Conservation (phyloP, 2,797 vertebrate species). For the Neosilurus hyrtlii region DNA sequence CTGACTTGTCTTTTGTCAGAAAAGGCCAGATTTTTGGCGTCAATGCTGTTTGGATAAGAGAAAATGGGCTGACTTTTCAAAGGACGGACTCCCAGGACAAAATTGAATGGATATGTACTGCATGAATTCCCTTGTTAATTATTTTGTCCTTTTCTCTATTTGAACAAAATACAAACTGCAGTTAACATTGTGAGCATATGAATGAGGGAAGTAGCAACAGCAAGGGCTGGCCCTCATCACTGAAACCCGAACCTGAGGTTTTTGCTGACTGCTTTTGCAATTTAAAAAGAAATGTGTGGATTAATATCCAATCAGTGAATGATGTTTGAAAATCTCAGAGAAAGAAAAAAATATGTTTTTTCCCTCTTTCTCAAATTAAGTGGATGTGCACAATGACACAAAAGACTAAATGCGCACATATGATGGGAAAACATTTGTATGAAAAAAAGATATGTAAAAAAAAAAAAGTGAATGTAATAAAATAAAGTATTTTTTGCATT, state of each 20-base stretch:
- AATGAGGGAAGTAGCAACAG: conserved; percentile 6
- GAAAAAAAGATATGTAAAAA: conserved; percentile 40
- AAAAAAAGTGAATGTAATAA: conserved; percentile 56
- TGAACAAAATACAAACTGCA: conserved; percentile 58
- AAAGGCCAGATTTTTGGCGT: conserved; percentile 22
- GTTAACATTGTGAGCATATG: conserved; percentile 30
- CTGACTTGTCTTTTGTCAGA: conserved; percentile 21
- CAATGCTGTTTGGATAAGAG: conserved; percentile 45
- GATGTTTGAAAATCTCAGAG: conserved; percentile 45
- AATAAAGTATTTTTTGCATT: conserved; percentile 63
- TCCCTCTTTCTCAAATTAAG: conserved; percentile 56
- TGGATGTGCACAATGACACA: conserved; percentile 58
- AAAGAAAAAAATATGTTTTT: conserved; percentile 42
- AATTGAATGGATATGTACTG: conserved; percentile 57
- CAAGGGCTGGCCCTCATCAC: conserved; percentile 56
- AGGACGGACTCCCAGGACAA: conserved; percentile 49
- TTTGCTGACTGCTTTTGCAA: conserved; percentile 57
- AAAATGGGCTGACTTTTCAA: conserved; percentile 43
- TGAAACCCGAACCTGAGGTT: conserved; percentile 54
- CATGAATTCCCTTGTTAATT: conserved; percentile 73
- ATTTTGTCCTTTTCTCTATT: conserved; percentile 63
- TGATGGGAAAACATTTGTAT: conserved; percentile 62
- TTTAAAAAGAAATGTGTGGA: conserved; percentile 54
- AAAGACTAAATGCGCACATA: conserved; percentile 60
- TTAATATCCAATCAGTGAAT: conserved; percentile 49